Evolutionary conservation across 2,113 vertebrate genomes (phyloP).

Genomic region (Sitta europaea): DNA sequence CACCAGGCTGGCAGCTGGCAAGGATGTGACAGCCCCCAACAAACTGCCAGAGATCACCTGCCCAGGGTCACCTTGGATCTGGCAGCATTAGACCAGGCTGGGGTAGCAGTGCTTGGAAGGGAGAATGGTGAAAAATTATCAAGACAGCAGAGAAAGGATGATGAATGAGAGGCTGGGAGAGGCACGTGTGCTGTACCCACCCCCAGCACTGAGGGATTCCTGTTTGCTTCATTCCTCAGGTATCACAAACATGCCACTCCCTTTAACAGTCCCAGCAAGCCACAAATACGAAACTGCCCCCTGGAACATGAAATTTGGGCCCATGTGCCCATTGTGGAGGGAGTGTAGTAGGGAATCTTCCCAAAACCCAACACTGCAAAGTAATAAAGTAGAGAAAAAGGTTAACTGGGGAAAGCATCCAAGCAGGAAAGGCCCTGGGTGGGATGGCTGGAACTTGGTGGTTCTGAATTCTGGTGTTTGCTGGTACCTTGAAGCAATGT

Average conservation of each 20-base stretch:
- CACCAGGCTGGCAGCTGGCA: not conserved
- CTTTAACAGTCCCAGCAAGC: not conserved
- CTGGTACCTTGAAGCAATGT: not conserved
- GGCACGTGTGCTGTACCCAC: fast-evolving
- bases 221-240: not conserved
- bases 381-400: not conserved
- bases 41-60: not conserved
- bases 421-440: not conserved
- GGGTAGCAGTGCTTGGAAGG: not conserved
- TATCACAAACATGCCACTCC: not conserved
- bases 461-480: not conserved
- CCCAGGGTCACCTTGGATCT: not conserved
- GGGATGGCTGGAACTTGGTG: not conserved
- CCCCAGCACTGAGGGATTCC: not conserved
- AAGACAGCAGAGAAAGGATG: not conserved
- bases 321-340: not conserved
- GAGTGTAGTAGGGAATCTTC: not conserved
- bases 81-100: not conserved
- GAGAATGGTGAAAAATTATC: not conserved
- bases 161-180: not conserved
- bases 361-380: not conserved
- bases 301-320: not conserved
- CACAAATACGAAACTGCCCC: not conserved
- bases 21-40: not conserved
- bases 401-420: not conserved